Base-by-base conservation (phyloP, 1,140 invertebrate genomes). In the Drosophila ambigua region DNA sequence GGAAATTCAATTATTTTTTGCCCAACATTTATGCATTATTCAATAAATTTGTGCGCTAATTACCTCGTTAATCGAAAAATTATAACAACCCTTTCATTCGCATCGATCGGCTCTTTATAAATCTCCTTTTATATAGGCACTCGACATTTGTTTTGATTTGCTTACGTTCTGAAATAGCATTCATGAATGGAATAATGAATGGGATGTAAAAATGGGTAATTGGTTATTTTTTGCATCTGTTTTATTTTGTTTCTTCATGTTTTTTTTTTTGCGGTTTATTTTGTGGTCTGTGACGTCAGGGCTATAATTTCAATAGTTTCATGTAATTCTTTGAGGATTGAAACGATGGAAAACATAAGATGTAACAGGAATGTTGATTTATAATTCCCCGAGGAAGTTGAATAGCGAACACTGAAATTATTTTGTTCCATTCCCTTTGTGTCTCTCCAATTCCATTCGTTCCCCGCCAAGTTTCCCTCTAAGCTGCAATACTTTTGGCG, bases 91-190 rank as follows among this genome's bases (percentile, higher is more conserved):
- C 13, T 20, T 39, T 39, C 35, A 11, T 13, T 39, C 49, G 15
- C 44, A 68, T 68, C 31, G 62, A 68, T 68, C 65, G 35, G 13
- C 11, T 39, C 35, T 5, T 13, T 5, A 39, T 39, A 39, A 39
- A 39, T 39, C 35, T 39, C 50, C 23, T 9, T 66, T 66, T 66
- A 66, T 62, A 20, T 13, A 11, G 24, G 15, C 15, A 28, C 31
- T 46, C 45, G 62, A 81, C 63, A 65, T 77, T 77, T 81, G 79
- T 82, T 82, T 82, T 74, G 57, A 62, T 82, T 83, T 63, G 77
- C 54, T 57, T 68, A 54, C 60, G 59, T 55, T 72, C 23, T 23
- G 20, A 24, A 66, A 66, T 53, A 16, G 16, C 16, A 57, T 69
- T 69, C 54, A 85, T 62, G 67, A 67, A 75, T 73, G 71, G 46